Evolutionary conservation across 2,113 vertebrate species (phyloP), one percentile per base, ranked within the genome.

Genomic region (Empidonax traillii): DNA sequence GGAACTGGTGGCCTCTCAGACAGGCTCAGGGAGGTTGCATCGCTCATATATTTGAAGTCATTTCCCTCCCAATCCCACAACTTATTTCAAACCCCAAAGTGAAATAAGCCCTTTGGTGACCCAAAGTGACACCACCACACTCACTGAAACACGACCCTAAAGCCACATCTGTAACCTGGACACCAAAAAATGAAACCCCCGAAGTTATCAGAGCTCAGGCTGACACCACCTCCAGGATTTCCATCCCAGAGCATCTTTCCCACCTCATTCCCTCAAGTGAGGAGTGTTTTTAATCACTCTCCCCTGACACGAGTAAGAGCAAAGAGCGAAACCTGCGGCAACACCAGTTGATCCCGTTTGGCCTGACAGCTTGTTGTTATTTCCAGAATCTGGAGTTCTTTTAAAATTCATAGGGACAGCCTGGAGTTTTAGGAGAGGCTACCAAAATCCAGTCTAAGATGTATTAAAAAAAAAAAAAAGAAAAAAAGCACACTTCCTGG

Each of bases 301-400:
- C 85, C 84, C 89, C 85, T 77, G 68, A 67, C 92, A 85, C 71
- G 28, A 85, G 3, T 12, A 43, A 79, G 66, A 85, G 81, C 69
- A 92, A 95, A 96, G 67, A 95, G 78, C 89, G 94, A 80, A 96
- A 95, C 82, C 85, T 59, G 91, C 35, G 91, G 85, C 94, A 89
- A 85, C 5, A 73, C 58, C 74, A n/a, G 41, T 3, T 77, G 89
- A 96, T 94, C 67, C 65, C 71, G 46, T 87, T 80, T 81, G 82
- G 51, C 84, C 90, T 77, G 66, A 80, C 46, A 87, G 87, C 75
- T 83, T 69, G 24, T 74, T 79, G 89, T 35, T 83, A 93, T 84
- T 96, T 83, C 90, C 90, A 90, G 65, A 13, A 52, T 72, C 75
- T 24, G n/a, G 56, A 66, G 33, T 46, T 68, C 67, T 91, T 91